A percentile compares a stretch with the other conserved stretches of the same genome.
These are phyloP conservation scores for Hippocampus guttulatus DNA, from an alignment of 2,113 vertebrate genomes.

Conservation along the genomic window DNA sequence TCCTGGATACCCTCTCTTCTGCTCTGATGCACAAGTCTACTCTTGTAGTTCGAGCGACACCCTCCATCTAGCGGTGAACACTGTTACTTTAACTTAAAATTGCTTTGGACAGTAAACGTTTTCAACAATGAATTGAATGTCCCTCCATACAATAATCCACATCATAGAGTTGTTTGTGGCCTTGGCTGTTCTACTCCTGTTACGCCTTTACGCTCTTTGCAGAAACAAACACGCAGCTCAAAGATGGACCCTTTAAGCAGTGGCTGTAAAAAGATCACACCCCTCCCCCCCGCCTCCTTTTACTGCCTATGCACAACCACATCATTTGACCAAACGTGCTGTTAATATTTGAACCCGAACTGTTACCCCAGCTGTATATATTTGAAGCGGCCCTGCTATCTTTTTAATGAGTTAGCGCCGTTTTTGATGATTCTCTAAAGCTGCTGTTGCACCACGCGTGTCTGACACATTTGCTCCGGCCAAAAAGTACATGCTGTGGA, in stretches of 20 bases:
- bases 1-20: too few relatives aligned
- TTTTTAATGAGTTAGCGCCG: constrained; percentile 1
- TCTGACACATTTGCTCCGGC: constrained; percentile 32
- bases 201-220: background rate
- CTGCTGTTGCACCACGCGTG: background rate
- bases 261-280: background rate
- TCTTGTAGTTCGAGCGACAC: too few relatives aligned
- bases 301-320: constrained; percentile 4
- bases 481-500: constrained; percentile 31
- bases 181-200: background rate
- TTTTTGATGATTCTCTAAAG: constrained; percentile 1
- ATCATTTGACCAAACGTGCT: constrained; percentile 13
- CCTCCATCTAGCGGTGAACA: too few relatives aligned
- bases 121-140: too few relatives aligned
- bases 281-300: background rate
- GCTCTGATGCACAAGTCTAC: too few relatives aligned
- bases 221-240: background rate
- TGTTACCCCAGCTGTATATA: background rate
- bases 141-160: background rate
- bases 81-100: too few relatives aligned
- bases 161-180: background rate
- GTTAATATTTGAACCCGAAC: background rate
- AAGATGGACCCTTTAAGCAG: background rate
- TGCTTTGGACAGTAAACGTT: too few relatives aligned
- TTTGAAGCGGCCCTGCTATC: constrained; percentile 11